Percentiles rank a stretch among this genome's conserved stretches.
Conservation (phyloP, 2,113 vertebrate genomes). For the Hemiprocne comata region DNA sequence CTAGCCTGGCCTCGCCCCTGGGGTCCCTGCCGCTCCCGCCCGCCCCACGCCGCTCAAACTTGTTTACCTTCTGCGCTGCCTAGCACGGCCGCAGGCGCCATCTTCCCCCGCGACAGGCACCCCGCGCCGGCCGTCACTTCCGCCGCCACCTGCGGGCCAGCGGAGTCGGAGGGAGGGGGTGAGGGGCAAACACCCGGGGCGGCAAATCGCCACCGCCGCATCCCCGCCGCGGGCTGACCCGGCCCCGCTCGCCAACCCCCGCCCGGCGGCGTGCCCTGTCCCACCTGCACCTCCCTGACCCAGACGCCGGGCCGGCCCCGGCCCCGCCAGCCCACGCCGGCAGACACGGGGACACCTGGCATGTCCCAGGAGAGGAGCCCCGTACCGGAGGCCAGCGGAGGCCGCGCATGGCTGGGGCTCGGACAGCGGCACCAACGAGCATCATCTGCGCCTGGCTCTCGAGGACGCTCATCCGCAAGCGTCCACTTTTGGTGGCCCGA, state of each 20-base stretch:
- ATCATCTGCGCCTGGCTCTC: neutral
- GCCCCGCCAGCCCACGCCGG: neutral
- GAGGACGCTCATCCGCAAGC: too few relatives aligned
- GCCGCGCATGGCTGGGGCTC: neutral
- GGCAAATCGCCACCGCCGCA: neutral
- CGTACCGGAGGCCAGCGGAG: neutral
- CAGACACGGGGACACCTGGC: neutral
- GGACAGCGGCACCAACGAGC: neutral
- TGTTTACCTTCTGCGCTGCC: slow-evolving; percentile 74
- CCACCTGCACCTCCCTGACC: neutral
- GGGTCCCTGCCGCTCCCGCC: slow-evolving; percentile 41
- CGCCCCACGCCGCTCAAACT: slow-evolving; percentile 48
- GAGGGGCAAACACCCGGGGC: neutral
- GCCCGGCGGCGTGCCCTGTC: neutral
- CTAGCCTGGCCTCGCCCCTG: neutral
- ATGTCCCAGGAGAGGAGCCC: neutral
- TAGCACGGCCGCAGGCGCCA: slow-evolving; percentile 65
- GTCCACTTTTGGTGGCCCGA: neutral
- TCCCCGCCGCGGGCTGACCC: neutral
- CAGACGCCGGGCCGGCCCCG: neutral
- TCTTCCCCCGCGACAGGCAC: slow-evolving; percentile 39
- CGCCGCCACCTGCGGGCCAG: slow-evolving; percentile 54
- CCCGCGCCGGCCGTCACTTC: slow-evolving; percentile 70
- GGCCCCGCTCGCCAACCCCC: neutral
- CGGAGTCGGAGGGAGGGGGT: too few relatives aligned